These are phyloP conservation scores for Axea sp. DNA, from an alignment of 2,888 invertebrate species.

Conservation along the genomic window DNA sequence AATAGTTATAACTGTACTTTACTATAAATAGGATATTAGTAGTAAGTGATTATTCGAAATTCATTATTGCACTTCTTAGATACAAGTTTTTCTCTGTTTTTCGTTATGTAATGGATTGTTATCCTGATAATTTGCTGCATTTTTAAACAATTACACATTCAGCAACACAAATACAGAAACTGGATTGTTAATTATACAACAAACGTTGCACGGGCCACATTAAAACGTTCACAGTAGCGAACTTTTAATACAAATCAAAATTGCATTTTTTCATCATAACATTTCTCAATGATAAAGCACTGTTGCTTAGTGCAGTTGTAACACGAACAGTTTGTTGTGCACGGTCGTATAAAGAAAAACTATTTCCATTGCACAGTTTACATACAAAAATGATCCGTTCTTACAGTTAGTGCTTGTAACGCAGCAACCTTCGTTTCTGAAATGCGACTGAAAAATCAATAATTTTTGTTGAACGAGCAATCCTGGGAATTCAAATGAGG, in stretches of 20 bases:
- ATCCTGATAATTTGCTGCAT: slow-evolving; percentile 18
- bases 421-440: too few relatives aligned
- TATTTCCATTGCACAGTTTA: too few relatives aligned
- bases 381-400: too few relatives aligned
- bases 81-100: slow-evolving; percentile 25
- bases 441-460: too few relatives aligned
- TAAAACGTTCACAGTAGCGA: slow-evolving; percentile 1
- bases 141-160: slow-evolving; percentile 26
- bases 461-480: too few relatives aligned
- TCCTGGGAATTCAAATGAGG: background rate
- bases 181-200: slow-evolving; percentile 22
- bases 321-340: too few relatives aligned
- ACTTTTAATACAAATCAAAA: too few relatives aligned
- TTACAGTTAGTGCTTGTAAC: too few relatives aligned
- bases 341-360: too few relatives aligned
- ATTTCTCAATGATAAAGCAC: too few relatives aligned
- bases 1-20: slow-evolving; percentile 42
- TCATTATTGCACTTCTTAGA: slow-evolving; percentile 42
- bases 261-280: too few relatives aligned
- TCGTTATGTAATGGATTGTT: slow-evolving; percentile 37
- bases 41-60: slow-evolving; percentile 44
- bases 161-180: slow-evolving; percentile 8
- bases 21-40: slow-evolving; percentile 51
- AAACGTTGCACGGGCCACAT: background rate
- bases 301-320: too few relatives aligned